Conservation (phyloP, 2,797 vertebrate species). For the Knipowitschia caucasica region DNA sequence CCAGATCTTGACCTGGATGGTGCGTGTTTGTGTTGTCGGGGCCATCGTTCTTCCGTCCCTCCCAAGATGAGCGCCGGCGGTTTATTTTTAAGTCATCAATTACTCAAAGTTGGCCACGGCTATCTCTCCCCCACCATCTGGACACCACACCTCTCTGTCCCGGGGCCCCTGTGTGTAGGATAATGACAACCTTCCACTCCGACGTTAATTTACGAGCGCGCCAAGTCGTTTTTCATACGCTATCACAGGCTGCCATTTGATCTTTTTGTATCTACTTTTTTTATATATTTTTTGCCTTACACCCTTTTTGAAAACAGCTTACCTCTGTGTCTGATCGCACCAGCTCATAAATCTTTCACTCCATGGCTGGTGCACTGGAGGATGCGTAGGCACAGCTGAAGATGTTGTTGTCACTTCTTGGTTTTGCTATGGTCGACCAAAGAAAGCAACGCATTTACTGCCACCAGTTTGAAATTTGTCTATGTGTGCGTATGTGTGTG, state of each 20-base stretch:
- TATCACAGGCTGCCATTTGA: conserved; percentile 90
- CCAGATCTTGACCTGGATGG: conserved; percentile 67
- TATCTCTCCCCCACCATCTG: conserved; percentile 89
- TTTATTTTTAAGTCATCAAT: conserved; percentile 95
- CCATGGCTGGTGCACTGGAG: conserved; percentile 77
- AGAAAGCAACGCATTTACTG: conserved; percentile 50
- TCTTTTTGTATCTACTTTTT: conserved; percentile 80
- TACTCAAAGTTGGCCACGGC: conserved; percentile 86
- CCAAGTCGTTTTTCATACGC: conserved; percentile 87
- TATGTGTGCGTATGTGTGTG: background rate
- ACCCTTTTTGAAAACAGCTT: conserved; percentile 23
- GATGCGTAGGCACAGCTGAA: conserved; percentile 76
- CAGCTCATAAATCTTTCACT: conserved; percentile 89
- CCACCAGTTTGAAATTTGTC: conserved; percentile 63
- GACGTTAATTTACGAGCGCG: conserved; percentile 87
- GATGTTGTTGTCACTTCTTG: conserved; percentile 18
- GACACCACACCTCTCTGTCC: conserved; percentile 88
- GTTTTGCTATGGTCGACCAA: conserved; percentile 12
- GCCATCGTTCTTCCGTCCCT: conserved; percentile 79
- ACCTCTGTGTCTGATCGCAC: conserved; percentile 81
- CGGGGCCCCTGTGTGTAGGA: conserved; percentile 77
- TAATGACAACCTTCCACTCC: conserved; percentile 91
- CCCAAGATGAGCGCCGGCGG: conserved; percentile 77
- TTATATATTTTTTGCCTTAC: conserved; percentile 2
- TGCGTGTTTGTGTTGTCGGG: conserved; percentile 59